A percentile compares a stretch with the other conserved stretches of the same genome.
Evolutionary conservation across 2,113 vertebrate genomes (phyloP).

Genomic region (Sinocyclocheilus rhinocerous): DNA sequence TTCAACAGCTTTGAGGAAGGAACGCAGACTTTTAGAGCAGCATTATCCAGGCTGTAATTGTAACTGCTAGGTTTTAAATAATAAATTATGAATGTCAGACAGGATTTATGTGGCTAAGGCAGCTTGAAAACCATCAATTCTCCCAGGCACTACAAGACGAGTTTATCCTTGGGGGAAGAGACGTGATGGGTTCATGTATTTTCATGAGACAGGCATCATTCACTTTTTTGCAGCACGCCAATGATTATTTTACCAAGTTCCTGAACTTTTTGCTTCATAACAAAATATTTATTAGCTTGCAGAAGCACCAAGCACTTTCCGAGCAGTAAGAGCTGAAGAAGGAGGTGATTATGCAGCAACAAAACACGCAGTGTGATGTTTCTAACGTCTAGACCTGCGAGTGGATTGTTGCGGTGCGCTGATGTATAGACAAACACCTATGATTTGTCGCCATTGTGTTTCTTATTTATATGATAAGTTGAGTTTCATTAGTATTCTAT

Average conservation of each 20-base stretch:
- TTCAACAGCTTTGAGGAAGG: not conserved
- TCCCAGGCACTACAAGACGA: not conserved
- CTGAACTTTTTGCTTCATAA: not conserved
- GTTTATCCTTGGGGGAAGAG: constrained; percentile 19
- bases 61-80: constrained; percentile 6
- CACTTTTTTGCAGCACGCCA: not conserved
- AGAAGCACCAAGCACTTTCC: not conserved
- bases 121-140: constrained; percentile 1
- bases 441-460: constrained; percentile 28
- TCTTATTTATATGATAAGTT: constrained; percentile 50
- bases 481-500: constrained; percentile 44
- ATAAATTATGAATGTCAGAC: constrained; percentile 18
- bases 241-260: constrained; percentile 30
- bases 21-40: not conserved
- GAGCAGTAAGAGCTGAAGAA: not conserved
- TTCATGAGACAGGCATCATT: not conserved
- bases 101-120: not conserved
- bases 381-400: not conserved
- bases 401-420: not conserved
- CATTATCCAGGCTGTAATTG: constrained; percentile 24
- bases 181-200: not conserved
- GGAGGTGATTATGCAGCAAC: not conserved
- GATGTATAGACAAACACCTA: constrained; percentile 36
- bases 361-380: not conserved
- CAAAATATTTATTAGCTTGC: constrained; percentile 19